Evolutionary conservation across 2,888 invertebrate species (phyloP).

Genomic region (Sthenelais limicola): DNA sequence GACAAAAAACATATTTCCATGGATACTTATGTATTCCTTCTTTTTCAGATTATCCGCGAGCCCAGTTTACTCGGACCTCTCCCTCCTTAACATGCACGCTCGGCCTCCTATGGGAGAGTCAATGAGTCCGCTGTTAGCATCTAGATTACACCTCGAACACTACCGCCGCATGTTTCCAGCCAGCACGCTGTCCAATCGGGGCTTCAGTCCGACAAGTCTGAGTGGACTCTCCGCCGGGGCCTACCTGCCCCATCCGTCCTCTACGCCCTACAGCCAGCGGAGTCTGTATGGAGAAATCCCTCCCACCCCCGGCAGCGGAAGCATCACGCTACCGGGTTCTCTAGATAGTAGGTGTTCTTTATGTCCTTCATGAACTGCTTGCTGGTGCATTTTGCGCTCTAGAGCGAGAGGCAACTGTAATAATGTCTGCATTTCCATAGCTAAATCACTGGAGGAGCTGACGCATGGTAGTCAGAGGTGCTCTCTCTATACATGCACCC

Average conservation of each 20-base stretch:
- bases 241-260: conserved; percentile 70
- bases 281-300: conserved; percentile 75
- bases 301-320: conserved; percentile 82
- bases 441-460: too few relatives aligned
- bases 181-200: conserved; percentile 58
- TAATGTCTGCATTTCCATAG: too few relatives aligned
- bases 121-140: conserved; percentile 55
- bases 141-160: conserved; percentile 69
- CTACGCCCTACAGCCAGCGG: conserved; percentile 62
- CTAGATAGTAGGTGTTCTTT: conserved; percentile 85
- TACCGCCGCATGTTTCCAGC: conserved; percentile 60
- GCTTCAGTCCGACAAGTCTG: conserved; percentile 54
- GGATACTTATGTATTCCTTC: neutral
- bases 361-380: too few relatives aligned
- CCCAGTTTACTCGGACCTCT: conserved; percentile 63
- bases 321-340: conserved; percentile 89
- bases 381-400: too few relatives aligned
- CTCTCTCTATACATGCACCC: too few relatives aligned
- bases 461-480: too few relatives aligned
- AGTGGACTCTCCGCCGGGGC: neutral
- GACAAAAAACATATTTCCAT: neutral
- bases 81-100: conserved; percentile 62
- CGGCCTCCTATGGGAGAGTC: conserved; percentile 62
- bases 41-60: conserved; percentile 26
- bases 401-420: too few relatives aligned